Conservation (phyloP, 1,140 invertebrate species). For the Drosophila nasuta region DNA sequence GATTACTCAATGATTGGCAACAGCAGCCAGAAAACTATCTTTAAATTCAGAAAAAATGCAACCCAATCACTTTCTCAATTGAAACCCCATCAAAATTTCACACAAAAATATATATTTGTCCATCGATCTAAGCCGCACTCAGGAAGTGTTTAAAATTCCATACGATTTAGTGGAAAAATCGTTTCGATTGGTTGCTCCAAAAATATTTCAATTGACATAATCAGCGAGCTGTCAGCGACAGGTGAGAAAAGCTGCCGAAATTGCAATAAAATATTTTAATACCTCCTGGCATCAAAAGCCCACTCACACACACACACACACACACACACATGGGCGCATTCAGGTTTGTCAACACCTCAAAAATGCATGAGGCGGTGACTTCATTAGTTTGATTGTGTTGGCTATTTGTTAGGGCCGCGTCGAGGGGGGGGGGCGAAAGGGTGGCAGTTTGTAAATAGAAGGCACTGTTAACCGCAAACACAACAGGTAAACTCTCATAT, state of each 20-base stretch:
- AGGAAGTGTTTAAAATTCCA: slow-evolving; percentile 63
- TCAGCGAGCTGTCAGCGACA: slow-evolving; percentile 35
- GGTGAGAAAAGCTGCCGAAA: slow-evolving; percentile 35
- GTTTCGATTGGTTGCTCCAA: slow-evolving; percentile 2
- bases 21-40: slow-evolving; percentile 10
- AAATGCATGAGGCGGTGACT: slow-evolving; percentile 32
- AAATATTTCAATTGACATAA: slow-evolving; percentile 55
- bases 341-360: slow-evolving; percentile 1
- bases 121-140: slow-evolving; percentile 9
- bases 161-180: slow-evolving; percentile 47
- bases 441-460: background rate
- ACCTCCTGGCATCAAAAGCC: slow-evolving; percentile 9
- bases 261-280: slow-evolving; percentile 56
- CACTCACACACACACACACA: background rate
- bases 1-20: slow-evolving; percentile 1
- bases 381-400: slow-evolving; percentile 60
- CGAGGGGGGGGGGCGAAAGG: background rate
- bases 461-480: slow-evolving; percentile 38
- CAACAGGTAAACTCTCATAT: slow-evolving; percentile 28
- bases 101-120: background rate
- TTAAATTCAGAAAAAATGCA: slow-evolving; percentile 9
- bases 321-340: background rate
- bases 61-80: slow-evolving; percentile 9
- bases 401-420: background rate
- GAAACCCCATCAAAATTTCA: slow-evolving; percentile 9